Percentiles rank a stretch among this genome's conserved stretches.
Evolutionary conservation across 2,888 invertebrate genomes (phyloP).

Genomic region (Augiades crinisus): DNA sequence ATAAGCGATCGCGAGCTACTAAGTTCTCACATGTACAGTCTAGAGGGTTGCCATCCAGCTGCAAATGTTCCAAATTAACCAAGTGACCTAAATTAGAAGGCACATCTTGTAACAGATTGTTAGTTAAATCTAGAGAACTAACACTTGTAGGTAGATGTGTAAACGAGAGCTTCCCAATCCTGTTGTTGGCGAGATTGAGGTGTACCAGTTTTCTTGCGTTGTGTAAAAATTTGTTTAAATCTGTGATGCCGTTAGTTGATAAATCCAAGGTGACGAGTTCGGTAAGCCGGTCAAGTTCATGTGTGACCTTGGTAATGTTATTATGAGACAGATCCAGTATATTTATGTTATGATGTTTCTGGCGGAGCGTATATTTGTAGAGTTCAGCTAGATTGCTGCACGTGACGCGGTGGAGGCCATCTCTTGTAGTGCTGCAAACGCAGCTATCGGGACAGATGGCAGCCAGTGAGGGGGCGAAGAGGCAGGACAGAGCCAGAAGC

Average conservation of each 20-base stretch:
- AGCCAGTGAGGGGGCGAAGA: constrained; percentile 53
- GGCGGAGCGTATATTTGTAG: constrained; percentile 81
- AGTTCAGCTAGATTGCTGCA: constrained; percentile 88
- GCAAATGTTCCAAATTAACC: constrained; percentile 81
- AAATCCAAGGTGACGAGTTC: constrained; percentile 84
- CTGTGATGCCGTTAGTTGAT: constrained; percentile 82
- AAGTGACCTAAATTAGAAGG: constrained; percentile 81
- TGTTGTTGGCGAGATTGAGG: constrained; percentile 83
- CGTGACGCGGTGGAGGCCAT: constrained; percentile 84
- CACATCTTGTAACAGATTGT: constrained; percentile 82
- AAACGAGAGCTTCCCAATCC: constrained; percentile 76
- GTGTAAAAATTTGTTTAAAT: constrained; percentile 79
- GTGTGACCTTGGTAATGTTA: constrained; percentile 79
- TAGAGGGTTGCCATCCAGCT: constrained; percentile 85
- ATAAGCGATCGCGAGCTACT: constrained; percentile 82
- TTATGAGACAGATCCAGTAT: constrained; percentile 84
- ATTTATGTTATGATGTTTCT: constrained; percentile 77
- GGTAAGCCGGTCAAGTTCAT: constrained; percentile 80
- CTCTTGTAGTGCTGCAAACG: constrained; percentile 83
- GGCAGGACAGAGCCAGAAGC: constrained; percentile 53
- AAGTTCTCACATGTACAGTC: constrained; percentile 87
- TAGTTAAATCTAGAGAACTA: constrained; percentile 83
- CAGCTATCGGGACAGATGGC: constrained; percentile 78
- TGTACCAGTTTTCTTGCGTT: constrained; percentile 82
- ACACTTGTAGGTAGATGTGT: constrained; percentile 80